Conservation (phyloP, 1,140 invertebrate species). For the Drosophila subobscura region DNA sequence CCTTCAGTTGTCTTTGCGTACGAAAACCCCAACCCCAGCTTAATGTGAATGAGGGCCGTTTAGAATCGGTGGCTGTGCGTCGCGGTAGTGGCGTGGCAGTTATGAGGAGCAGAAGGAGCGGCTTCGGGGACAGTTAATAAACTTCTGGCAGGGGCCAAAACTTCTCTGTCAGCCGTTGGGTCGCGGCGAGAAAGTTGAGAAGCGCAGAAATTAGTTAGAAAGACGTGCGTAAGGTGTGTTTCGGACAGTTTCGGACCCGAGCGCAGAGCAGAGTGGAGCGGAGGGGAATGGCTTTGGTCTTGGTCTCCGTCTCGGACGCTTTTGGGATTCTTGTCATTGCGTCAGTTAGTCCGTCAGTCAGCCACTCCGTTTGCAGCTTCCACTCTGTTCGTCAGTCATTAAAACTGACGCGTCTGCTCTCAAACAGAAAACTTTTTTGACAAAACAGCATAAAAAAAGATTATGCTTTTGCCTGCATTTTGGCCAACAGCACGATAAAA, state of each 20-base stretch:
- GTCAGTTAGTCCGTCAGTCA: conserved; percentile 34
- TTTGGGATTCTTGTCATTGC: conserved; percentile 34
- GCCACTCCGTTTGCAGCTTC: conserved; percentile 25
- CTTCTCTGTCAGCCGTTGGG: conserved; percentile 22
- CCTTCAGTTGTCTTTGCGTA: not conserved
- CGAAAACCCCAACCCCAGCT: not conserved
- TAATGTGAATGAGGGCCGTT: conserved; percentile 62
- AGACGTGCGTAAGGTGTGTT: conserved; percentile 75
- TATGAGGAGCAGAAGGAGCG: conserved; percentile 25
- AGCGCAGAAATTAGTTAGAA: conserved; percentile 70
- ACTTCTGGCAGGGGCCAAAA: conserved; percentile 60
- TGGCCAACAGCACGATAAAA: conserved; percentile 64
- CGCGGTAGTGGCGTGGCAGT: conserved; percentile 4
- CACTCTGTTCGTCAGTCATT: conserved; percentile 52
- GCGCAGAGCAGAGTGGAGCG: conserved; percentile 26
- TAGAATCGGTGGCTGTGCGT: conserved; percentile 42
- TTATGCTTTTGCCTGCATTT: conserved; percentile 54
- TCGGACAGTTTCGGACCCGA: conserved; percentile 46
- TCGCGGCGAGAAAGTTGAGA: conserved; percentile 54
- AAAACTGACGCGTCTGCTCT: conserved; percentile 45
- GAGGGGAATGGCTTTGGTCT: not conserved
- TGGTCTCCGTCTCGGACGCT: conserved; percentile 11
- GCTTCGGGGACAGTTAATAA: conserved; percentile 50
- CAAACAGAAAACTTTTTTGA: conserved; percentile 48
- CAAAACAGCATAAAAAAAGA: conserved; percentile 28